Base-by-base conservation (phyloP, 2,888 invertebrate genomes). In the Cephus rjabovi region DNA sequence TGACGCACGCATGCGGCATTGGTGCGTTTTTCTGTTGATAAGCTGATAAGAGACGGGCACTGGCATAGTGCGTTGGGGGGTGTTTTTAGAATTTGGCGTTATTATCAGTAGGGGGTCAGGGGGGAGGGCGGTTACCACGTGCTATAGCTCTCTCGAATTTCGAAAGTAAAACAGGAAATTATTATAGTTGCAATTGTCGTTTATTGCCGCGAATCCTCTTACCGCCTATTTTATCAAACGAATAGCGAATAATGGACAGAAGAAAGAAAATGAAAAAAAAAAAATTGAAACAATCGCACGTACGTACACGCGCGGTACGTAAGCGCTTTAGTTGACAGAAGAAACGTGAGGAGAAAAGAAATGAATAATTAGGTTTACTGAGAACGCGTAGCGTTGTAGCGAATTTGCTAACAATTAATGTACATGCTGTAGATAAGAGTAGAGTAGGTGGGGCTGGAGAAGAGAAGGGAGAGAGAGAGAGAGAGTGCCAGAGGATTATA, bases 271-370 rank as follows among this genome's bases (percentile, higher is more conserved):
- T 77, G 76, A 73, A 31, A 78, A 77, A 76, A 35, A 75, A 79
- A 81, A 79, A 79, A 76, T 76, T 71, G 80, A 83, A 82, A 81
- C 75, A 83, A 81, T 85, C 78, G 83, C 83, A 81, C 81, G 78
- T 82, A 81, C 81, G 83, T 82, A 83, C 79, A 83, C 79, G 83
- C 81, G 56, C 23, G 23, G 2, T 56, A 56, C 23, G 56, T 56
- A 56, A 56, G 23, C 15, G 56, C 56, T 56, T 31, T 71, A 71
- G 12, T 71, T 71, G 71, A 31, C 23, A 15, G 34, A 71, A 33
- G 31, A 30, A 34, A 71, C 11, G 9, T 1, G 56, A 23, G 23
- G 23, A 56, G 9, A 56, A 23, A 23, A 2, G 23, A 56, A 6
- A 56, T 9, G 56, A 56, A 56, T 56, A 56, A 56, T 56, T 71